Conservation (phyloP, 2,113 vertebrate genomes). For the Alaudala cheleensis region DNA sequence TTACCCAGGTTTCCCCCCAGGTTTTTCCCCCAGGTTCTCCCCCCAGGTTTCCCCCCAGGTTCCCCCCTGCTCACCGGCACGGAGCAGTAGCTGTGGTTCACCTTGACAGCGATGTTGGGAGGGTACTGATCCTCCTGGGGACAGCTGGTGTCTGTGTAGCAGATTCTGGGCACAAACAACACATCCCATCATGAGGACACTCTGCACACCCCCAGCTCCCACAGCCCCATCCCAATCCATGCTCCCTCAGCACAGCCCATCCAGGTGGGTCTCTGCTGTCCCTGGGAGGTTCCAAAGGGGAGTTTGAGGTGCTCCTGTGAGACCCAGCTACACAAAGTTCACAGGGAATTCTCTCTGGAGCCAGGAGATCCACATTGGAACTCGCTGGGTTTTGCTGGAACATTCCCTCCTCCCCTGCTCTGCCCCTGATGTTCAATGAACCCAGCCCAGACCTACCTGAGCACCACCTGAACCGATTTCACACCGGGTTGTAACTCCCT, state of each 20-base stretch:
- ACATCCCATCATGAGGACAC: not conserved
- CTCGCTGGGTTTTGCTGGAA: not conserved
- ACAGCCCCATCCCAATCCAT: not conserved
- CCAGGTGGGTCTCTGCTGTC: not conserved
- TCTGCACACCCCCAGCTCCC: not conserved
- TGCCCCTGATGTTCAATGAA: not conserved
- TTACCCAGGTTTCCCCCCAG: no score
- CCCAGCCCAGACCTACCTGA: slow-evolving; percentile 80
- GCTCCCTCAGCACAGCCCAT: not conserved
- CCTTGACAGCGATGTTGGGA: slow-evolving; percentile 96
- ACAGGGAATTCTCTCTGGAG: not conserved
- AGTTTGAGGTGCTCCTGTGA: not conserved
- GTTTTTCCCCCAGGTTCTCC: no score
- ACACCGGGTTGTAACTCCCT: slow-evolving; percentile 93
- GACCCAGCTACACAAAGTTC: not conserved
- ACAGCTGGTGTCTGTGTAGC: slow-evolving; percentile 92
- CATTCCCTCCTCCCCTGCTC: not conserved
- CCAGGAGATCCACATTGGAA: not conserved
- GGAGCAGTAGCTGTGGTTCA: slow-evolving; percentile 97
- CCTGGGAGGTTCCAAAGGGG: not conserved
- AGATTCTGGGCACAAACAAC: slow-evolving; percentile 81
- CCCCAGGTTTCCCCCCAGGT: no score
- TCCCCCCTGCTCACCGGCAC: slow-evolving; percentile 81
- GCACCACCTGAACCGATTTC: slow-evolving; percentile 94
- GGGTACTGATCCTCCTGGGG: slow-evolving; percentile 98